Evolutionary conservation across 1,140 invertebrate species (phyloP), one percentile per base, ranked within the genome.

Genomic region (Adoxophyes honmai): DNA sequence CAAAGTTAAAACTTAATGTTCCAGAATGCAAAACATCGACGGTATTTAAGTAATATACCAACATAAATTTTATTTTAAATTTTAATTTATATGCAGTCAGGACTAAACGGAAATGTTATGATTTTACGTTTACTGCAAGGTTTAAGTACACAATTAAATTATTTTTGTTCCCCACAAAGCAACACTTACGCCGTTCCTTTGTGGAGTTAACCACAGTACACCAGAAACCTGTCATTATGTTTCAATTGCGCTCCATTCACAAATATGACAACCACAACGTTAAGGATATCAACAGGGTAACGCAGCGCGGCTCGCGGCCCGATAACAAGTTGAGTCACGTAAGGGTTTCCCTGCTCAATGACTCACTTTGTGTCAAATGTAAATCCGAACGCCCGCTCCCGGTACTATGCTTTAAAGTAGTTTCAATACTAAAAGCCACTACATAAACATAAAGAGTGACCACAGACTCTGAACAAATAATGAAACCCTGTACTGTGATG

Each of bases 271-370:
- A 48, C 42, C 42, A 48, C 42, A 48, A 48, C 42, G 11, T 48
- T 48, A 48, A 48, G 21, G 42, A 48, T 48, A 48, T 48, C 42
- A 48, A 48, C 18, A 28, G 42, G 42, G 18, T 18, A n/a, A 44
- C 18, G 21, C 2, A 3, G 21, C 6, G 21, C 2, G 21, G 21
- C 21, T 28, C 67, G 71, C 72, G 65, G 51, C 39, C 58, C 65
- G 64, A 76, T 76, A 73, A 70, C 70, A 68, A 71, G 70, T 74
- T 68, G 70, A 80, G 75, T 80, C 77, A 80, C 71, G 77, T 60
- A 75, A 80, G 77, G 78, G 78, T 78, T 80, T 80, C 75, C 78
- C 75, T 77, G 55, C 59, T 38, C 14, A 36, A 62, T 79, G 73
- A 78, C 55, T 81, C 75, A 81, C 57, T 48, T 48, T 48, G 21